These are phyloP conservation scores for Fragum sueziense DNA, from an alignment of 2,888 invertebrate genomes.

Conservation along the genomic window DNA sequence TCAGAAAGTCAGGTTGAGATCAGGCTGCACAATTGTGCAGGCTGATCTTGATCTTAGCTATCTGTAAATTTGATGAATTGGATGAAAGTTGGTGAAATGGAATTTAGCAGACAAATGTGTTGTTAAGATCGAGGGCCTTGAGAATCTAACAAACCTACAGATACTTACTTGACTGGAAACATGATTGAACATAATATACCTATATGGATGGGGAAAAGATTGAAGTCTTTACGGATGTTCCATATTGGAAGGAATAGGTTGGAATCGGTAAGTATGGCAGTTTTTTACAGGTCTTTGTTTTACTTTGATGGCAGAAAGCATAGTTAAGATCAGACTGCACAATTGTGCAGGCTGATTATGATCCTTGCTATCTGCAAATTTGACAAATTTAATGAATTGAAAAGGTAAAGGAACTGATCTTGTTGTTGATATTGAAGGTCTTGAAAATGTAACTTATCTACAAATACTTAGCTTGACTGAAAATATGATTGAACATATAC, in stretches of 20 bases:
- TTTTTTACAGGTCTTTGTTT: too few species aligned
- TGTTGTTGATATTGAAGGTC: conserved; percentile 77
- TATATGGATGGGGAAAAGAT: conserved; percentile 77
- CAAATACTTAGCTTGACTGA: conserved; percentile 78
- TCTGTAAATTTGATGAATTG: too few species aligned
- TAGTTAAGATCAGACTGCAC: too few species aligned
- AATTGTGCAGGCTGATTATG: too few species aligned
- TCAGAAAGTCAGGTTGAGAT: too few species aligned
- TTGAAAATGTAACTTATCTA: conserved; percentile 75
- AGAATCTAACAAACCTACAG: conserved; percentile 75
- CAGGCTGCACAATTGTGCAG: too few species aligned
- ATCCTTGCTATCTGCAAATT: too few species aligned
- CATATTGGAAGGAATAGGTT: conserved; percentile 77
- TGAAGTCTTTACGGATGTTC: conserved; percentile 76
- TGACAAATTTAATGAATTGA: conserved; percentile 82
- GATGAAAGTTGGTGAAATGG: conserved; percentile 75
- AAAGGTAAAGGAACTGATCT: conserved; percentile 77
- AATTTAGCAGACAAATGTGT: conserved; percentile 78
- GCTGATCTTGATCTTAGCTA: too few species aligned
- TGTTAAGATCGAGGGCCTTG: conserved; percentile 77
- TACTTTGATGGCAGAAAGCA: too few species aligned
- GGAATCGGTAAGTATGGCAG: conserved; percentile 72
- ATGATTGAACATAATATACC: conserved; percentile 79
- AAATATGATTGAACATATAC: conserved; percentile 79
- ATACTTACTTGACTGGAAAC: conserved; percentile 77